A percentile compares a stretch with the other conserved stretches of the same genome.
These are phyloP conservation scores for Tachysurus vachellii DNA, from an alignment of 2,113 vertebrate species.

Conservation along the genomic window DNA sequence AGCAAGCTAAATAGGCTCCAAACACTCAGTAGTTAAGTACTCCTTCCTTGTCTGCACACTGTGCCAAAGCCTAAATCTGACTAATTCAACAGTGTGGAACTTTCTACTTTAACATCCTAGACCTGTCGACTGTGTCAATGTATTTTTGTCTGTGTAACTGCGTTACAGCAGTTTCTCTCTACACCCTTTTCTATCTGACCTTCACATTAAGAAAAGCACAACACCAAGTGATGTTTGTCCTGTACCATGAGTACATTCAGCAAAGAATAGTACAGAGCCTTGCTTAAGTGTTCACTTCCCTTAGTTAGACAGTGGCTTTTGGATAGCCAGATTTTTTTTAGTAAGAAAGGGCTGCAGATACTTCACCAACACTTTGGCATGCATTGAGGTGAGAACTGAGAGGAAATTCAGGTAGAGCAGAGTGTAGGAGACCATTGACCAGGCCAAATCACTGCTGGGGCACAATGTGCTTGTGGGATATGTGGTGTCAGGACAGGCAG, in stretches of 20 bases:
- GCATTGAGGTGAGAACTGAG: neutral
- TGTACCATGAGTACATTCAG: neutral
- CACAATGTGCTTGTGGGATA: neutral
- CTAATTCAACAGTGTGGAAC: constrained; percentile 3
- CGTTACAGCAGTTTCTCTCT: too few relatives aligned
- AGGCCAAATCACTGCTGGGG: neutral
- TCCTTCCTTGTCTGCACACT: neutral
- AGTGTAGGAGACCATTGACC: neutral
- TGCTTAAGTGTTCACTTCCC: neutral
- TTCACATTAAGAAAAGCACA: neutral
- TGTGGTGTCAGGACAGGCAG: neutral
- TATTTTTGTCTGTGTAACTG: neutral
- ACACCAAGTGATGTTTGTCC: neutral
- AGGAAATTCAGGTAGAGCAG: neutral
- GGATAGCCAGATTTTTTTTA: neutral
- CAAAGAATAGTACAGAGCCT: neutral
- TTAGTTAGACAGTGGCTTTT: neutral
- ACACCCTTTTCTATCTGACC: neutral
- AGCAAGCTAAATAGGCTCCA: constrained; percentile 2
- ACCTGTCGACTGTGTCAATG: neutral
- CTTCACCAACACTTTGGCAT: neutral
- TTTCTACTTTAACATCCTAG: neutral
- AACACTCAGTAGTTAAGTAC: constrained; percentile 13
- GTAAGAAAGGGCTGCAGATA: neutral
- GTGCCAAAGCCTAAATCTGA: neutral